These are phyloP conservation scores for Reticulitermes lucifugus DNA, from an alignment of 2,888 invertebrate genomes.

Conservation along the genomic window DNA sequence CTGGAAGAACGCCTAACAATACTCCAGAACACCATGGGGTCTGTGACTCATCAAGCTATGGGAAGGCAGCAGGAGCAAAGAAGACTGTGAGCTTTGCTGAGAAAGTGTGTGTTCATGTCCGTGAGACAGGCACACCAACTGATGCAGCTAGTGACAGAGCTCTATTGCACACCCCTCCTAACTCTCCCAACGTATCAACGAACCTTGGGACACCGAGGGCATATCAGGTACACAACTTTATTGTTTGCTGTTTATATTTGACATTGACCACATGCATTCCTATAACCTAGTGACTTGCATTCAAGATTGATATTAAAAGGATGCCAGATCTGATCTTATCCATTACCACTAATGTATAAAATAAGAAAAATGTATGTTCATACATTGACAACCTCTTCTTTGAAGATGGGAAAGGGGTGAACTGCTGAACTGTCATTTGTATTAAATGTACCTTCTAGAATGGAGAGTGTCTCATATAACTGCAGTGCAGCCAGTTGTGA, in stretches of 20 bases:
- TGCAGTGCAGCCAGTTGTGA: no score
- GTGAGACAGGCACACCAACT: slow-evolving; percentile 26
- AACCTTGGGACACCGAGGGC: slow-evolving; percentile 66
- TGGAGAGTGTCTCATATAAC: no score
- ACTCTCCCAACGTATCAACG: slow-evolving; percentile 79
- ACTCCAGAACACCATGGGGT: slow-evolving; percentile 43
- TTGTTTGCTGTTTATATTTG: not conserved
- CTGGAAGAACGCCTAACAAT: slow-evolving; percentile 33
- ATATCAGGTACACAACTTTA: slow-evolving; percentile 67
- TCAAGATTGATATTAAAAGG: no score
- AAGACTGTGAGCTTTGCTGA: slow-evolving; percentile 82
- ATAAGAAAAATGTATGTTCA: no score
- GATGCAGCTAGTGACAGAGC: slow-evolving; percentile 36
- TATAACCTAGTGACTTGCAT: no score
- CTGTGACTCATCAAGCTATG: not conserved
- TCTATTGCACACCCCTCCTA: slow-evolving; percentile 72
- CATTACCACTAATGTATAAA: no score
- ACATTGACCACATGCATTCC: no score
- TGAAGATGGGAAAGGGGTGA: no score
- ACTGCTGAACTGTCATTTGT: no score
- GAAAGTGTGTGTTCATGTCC: slow-evolving; percentile 64
- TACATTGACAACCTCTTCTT: no score
- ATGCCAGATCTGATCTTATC: no score
- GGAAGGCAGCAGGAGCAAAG: slow-evolving; percentile 63
- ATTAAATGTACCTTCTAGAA: no score